Evolutionary conservation across 2,113 vertebrate genomes (phyloP).

Genomic region (Tyto alba): DNA sequence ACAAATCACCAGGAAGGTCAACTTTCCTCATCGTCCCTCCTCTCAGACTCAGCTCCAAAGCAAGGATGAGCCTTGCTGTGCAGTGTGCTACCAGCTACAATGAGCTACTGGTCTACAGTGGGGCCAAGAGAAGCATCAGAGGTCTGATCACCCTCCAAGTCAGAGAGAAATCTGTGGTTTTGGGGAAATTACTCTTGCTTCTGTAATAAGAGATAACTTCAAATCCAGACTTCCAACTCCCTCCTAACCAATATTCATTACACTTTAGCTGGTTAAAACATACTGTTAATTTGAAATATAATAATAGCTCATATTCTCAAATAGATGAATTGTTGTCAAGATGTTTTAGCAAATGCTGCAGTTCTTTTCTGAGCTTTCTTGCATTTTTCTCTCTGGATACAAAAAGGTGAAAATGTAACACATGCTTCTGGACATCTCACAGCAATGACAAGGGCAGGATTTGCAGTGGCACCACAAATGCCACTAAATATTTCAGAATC

Average conservation of each 20-base stretch:
- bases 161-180: background rate
- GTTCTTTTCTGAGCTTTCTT: background rate
- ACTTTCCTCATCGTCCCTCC: background rate
- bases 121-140: background rate
- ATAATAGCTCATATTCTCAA: background rate
- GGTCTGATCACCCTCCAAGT: background rate
- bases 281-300: background rate
- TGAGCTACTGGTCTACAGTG: background rate
- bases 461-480: background rate
- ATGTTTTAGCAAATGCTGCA: background rate
- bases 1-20: background rate
- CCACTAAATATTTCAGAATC: background rate
- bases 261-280: background rate
- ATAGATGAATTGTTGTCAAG: background rate
- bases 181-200: background rate
- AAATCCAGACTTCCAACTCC: fast-evolving
- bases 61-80: background rate
- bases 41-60: background rate
- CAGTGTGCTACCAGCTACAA: background rate
- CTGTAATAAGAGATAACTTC: background rate
- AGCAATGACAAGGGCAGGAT: background rate
- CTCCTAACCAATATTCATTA: background rate
- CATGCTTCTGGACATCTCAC: background rate
- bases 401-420: background rate
- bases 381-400: background rate